Evolutionary conservation across 2,797 vertebrate genomes (phyloP).

Genomic region (Fistularia commersonii): DNA sequence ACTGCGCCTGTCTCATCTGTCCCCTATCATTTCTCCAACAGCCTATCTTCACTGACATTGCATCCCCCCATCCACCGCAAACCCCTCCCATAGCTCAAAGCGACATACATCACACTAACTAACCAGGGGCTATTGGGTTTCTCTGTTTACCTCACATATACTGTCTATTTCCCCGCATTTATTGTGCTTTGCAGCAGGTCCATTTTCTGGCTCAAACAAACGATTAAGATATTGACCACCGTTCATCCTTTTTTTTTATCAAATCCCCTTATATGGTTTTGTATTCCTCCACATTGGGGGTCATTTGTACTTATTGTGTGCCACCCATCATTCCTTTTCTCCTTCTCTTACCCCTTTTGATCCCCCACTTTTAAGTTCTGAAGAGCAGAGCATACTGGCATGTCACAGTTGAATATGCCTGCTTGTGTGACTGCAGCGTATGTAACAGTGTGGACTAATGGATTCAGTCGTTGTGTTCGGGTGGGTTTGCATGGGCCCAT

Average conservation of each 20-base stretch:
- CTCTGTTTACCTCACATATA: slow-evolving; percentile 45
- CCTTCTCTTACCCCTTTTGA: not conserved
- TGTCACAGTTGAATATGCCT: slow-evolving; percentile 79
- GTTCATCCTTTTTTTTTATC: slow-evolving; percentile 50
- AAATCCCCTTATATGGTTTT: slow-evolving; percentile 15
- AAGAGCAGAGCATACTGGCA: slow-evolving; percentile 78
- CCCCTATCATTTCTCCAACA: slow-evolving; percentile 56
- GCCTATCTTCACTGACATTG: slow-evolving; percentile 52
- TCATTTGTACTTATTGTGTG: too few species aligned
- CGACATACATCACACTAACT: slow-evolving; percentile 66
- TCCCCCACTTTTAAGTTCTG: slow-evolving; percentile 29
- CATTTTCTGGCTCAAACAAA: slow-evolving; percentile 34
- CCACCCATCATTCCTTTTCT: slow-evolving; percentile 25
- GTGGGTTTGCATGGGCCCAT: slow-evolving; percentile 62
- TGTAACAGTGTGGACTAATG: slow-evolving; percentile 81
- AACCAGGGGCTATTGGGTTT: slow-evolving; percentile 49
- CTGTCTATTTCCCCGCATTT: slow-evolving; percentile 22
- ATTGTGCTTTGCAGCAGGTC: slow-evolving; percentile 1
- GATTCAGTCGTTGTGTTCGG: slow-evolving; percentile 77
- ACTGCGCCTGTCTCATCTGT: slow-evolving; percentile 57
- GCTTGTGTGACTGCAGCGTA: slow-evolving; percentile 71
- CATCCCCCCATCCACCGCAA: too few species aligned
- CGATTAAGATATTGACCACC: too few species aligned
- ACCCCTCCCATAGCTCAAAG: slow-evolving; percentile 27
- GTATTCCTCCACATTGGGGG: slow-evolving; percentile 22